Conservation (phyloP, 2,888 invertebrate genomes). For the Trissoscelio sp. region DNA sequence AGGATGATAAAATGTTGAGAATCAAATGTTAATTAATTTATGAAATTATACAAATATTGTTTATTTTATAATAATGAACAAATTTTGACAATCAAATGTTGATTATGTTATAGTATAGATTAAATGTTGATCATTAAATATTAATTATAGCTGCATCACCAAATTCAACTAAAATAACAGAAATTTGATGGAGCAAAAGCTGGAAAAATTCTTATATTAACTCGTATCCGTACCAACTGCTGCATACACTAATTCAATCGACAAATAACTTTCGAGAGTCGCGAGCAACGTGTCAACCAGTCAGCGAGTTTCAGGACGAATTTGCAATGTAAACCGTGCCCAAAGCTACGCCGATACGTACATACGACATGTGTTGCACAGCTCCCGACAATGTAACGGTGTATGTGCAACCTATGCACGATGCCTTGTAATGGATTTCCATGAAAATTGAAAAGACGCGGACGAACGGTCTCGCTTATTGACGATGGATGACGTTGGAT, state of each 20-base stretch:
- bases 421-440: conserved; percentile 42
- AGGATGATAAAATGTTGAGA: too few species aligned
- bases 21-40: too few species aligned
- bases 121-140: too few species aligned
- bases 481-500: conserved; percentile 23
- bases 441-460: conserved; percentile 55
- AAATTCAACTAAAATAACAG: too few species aligned
- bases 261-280: conserved; percentile 74
- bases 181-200: too few species aligned
- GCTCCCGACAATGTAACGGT: conserved; percentile 48
- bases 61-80: too few species aligned
- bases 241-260: conserved; percentile 79
- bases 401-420: conserved; percentile 10
- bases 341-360: conserved; percentile 65
- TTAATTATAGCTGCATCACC: too few species aligned
- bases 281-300: conserved; percentile 70
- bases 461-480: conserved; percentile 32
- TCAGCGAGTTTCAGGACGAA: conserved; percentile 77
- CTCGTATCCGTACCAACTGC: conserved; percentile 51
- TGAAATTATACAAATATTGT: too few species aligned
- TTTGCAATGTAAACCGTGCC: conserved; percentile 81
- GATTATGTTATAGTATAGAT: too few species aligned
- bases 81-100: too few species aligned
- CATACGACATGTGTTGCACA: conserved; percentile 73
- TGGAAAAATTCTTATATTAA: too few species aligned